Conservation (phyloP, 2,888 invertebrate genomes). For the Eupithecia centaureata region DNA sequence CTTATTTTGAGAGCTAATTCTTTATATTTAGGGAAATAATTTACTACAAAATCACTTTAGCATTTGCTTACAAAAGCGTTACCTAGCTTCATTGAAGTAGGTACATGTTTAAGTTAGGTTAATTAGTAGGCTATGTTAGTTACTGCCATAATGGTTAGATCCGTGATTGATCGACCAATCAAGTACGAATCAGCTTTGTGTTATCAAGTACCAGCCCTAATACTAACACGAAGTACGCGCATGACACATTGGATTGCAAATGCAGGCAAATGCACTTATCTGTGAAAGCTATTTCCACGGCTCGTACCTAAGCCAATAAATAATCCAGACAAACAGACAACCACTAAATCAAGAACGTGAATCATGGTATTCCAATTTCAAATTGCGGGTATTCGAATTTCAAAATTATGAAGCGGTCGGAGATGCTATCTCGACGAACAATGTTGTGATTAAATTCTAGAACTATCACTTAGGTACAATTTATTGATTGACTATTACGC, state of each 20-base stretch:
- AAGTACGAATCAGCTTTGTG: no score
- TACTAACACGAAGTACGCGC: slow-evolving; percentile 23
- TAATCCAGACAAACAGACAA: slow-evolving; percentile 42
- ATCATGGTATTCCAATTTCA: slow-evolving; percentile 35
- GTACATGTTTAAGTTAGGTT: no score
- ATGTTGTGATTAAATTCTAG: neutral
- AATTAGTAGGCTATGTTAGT: no score
- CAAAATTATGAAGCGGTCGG: neutral
- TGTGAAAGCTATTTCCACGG: slow-evolving; percentile 53
- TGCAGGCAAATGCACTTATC: slow-evolving; percentile 52
- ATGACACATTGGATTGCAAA: slow-evolving; percentile 50
- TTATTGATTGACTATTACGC: no score
- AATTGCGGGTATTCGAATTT: slow-evolving; percentile 5
- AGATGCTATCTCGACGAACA: neutral
- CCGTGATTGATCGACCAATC: neutral
- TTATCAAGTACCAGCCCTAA: slow-evolving; percentile 9
- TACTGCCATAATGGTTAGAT: no score
- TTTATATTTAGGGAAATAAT: no score
- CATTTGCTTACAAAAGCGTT: no score
- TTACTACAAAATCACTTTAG: no score
- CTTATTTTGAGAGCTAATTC: no score
- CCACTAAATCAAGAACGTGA: slow-evolving; percentile 42
- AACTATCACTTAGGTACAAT: no score
- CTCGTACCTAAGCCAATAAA: slow-evolving; percentile 42
- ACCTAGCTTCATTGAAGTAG: no score